phyloP scores from a whole-genome alignment of 2,113 vertebrate species.

The Cygnus buccinator region DNA sequence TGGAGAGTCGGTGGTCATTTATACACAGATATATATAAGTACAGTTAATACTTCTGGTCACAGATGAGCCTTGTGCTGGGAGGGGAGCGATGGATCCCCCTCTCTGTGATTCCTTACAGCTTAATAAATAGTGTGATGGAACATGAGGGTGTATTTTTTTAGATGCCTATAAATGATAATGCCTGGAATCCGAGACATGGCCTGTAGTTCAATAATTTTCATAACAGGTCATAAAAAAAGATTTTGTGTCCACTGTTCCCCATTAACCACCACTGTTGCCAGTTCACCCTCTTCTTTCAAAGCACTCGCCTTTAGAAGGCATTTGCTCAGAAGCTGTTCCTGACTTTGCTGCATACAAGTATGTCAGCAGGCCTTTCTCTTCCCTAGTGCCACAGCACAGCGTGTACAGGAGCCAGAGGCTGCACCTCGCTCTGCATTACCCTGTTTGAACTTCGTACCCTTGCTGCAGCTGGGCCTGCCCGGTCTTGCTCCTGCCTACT shows the following conservation, averaged over 20 bases:
- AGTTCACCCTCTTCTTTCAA: background rate
- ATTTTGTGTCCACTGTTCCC: background rate
- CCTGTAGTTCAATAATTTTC: background rate
- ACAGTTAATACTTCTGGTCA: background rate
- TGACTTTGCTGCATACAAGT: background rate
- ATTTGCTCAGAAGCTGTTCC: background rate
- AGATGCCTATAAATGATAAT: background rate
- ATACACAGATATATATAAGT: background rate
- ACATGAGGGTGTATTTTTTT: background rate
- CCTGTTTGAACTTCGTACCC: background rate
- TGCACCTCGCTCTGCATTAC: background rate
- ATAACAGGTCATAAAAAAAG: background rate
- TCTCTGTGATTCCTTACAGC: background rate
- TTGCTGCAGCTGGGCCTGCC: background rate
- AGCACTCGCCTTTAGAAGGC: background rate
- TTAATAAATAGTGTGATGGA: background rate
- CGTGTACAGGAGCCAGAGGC: background rate
- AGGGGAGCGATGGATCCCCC: background rate
- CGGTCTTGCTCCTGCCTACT: conserved; percentile 16
- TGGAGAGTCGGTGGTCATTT: background rate
- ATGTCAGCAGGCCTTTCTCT: background rate
- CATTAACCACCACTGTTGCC: background rate
- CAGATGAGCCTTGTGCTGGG: background rate
- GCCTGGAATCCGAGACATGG: background rate
- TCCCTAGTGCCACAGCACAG: background rate